Evolutionary conservation across 2,888 invertebrate genomes (phyloP).

Genomic region (Cephus nigrinus): DNA sequence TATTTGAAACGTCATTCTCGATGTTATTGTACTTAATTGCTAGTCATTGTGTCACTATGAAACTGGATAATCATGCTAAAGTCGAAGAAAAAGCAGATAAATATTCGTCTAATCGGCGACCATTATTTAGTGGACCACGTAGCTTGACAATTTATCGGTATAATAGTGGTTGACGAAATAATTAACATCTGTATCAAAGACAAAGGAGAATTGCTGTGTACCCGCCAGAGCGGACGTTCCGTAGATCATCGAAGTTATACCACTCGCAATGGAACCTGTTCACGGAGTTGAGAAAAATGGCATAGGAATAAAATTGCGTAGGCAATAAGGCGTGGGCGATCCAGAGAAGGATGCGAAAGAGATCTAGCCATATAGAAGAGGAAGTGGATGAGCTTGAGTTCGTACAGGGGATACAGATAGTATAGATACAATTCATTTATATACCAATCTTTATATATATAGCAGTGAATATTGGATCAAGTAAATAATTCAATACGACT

Average conservation of each 20-base stretch:
- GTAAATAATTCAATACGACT: neutral
- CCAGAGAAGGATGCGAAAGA: conserved; percentile 44
- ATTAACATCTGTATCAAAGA: neutral
- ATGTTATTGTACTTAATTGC: conserved; percentile 12
- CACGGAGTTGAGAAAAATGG: neutral
- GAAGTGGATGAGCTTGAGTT: conserved; percentile 3
- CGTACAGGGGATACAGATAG: neutral
- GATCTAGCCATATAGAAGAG: conserved; percentile 49
- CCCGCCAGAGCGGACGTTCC: neutral
- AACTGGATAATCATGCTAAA: conserved; percentile 23
- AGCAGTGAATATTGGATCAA: neutral
- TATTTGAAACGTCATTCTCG: conserved; percentile 20
- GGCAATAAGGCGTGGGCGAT: conserved; percentile 51
- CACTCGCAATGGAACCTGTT: neutral
- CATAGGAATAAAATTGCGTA: conserved; percentile 28
- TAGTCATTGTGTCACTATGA: neutral
- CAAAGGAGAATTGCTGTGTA: neutral
- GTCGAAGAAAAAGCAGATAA: conserved; percentile 17
- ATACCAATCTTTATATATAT: neutral
- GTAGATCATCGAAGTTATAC: neutral
- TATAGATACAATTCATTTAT: neutral
- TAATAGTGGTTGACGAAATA: neutral
- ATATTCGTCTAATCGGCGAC: conserved; percentile 23
- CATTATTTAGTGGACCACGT: conserved; percentile 8
- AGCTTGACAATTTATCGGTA: neutral